Percentiles rank a stretch among this genome's conserved stretches.
Evolutionary conservation across 1,140 invertebrate genomes (phyloP).

Genomic region (Alviniconcha marisindica): DNA sequence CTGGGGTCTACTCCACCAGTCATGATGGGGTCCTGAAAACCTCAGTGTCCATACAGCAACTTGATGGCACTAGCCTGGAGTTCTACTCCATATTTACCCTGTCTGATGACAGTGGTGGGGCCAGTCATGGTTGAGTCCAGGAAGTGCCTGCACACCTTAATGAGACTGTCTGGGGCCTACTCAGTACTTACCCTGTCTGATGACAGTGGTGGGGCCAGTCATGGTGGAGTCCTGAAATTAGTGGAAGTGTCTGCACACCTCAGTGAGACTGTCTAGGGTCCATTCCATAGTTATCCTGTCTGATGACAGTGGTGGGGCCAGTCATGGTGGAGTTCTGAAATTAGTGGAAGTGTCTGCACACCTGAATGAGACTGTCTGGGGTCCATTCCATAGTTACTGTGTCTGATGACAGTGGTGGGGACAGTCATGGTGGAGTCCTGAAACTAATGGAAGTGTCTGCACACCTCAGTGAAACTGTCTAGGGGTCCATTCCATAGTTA

Average conservation of each 20-base stretch:
- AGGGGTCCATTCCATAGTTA: conserved; percentile 52
- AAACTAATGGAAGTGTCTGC: conserved; percentile 65
- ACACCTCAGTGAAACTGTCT: conserved; percentile 65
- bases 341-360: conserved; percentile 60
- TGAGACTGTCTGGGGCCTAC: too few relatives aligned
- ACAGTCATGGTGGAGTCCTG: conserved; percentile 62
- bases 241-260: conserved; percentile 65
- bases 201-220: conserved; percentile 59
- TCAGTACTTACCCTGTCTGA: conserved; percentile 63
- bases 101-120: not conserved
- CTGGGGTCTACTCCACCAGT: too few relatives aligned
- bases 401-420: conserved; percentile 61
- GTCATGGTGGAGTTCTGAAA: conserved; percentile 65
- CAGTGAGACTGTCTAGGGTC: conserved; percentile 66
- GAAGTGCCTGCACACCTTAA: not conserved
- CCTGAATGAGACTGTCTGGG: conserved; percentile 65
- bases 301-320: conserved; percentile 61
- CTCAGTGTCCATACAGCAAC: too few relatives aligned
- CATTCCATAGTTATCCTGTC: conserved; percentile 52
- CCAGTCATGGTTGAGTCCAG: not conserved
- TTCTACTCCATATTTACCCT: conserved; percentile 15
- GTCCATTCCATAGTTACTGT: conserved; percentile 58
- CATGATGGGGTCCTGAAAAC: too few relatives aligned
- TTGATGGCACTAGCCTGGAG: too few relatives aligned
- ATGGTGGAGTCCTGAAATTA: conserved; percentile 65